Evolutionary conservation across 2,888 invertebrate species (phyloP).

Genomic region (Cephalotes varians): DNA sequence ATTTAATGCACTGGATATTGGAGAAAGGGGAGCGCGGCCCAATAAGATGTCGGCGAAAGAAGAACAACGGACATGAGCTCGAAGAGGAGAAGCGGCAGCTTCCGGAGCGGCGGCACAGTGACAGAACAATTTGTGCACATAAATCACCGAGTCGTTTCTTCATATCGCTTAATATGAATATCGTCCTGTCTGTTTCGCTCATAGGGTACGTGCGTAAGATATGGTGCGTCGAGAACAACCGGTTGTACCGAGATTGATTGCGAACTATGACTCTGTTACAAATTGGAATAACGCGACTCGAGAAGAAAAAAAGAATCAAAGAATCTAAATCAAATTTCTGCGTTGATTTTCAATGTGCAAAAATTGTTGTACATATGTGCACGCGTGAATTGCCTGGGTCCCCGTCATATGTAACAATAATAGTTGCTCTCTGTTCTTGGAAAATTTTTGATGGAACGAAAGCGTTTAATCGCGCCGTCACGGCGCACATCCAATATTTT

Average conservation of each 20-base stretch:
- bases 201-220: conserved; percentile 72
- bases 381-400: background rate
- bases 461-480: conserved; percentile 50
- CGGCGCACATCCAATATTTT: conserved; percentile 58
- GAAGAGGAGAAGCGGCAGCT: conserved; percentile 38
- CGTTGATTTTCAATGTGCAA: background rate
- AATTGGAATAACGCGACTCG: conserved; percentile 1
- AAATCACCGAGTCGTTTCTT: conserved; percentile 84
- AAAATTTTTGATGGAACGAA: conserved; percentile 42
- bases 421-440: conserved; percentile 1
- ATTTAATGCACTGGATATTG: conserved; percentile 82
- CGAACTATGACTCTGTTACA: conserved; percentile 63
- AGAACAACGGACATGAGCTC: conserved; percentile 62
- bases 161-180: conserved; percentile 85
- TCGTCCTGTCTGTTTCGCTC: conserved; percentile 68
- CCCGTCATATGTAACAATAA: conserved; percentile 21
- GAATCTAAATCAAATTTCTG: background rate
- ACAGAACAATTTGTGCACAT: conserved; percentile 85
- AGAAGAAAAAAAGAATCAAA: background rate
- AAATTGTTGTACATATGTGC: background rate
- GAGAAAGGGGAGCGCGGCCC: conserved; percentile 66
- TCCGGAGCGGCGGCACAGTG: conserved; percentile 73
- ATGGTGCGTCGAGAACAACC: conserved; percentile 79
- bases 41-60: conserved; percentile 74
- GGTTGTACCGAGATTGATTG: conserved; percentile 81